A percentile compares a stretch with the other conserved stretches of the same genome.
phyloP scores from a whole-genome alignment of 2,797 vertebrate species.

The Triplophysa yarkandensis region DNA sequence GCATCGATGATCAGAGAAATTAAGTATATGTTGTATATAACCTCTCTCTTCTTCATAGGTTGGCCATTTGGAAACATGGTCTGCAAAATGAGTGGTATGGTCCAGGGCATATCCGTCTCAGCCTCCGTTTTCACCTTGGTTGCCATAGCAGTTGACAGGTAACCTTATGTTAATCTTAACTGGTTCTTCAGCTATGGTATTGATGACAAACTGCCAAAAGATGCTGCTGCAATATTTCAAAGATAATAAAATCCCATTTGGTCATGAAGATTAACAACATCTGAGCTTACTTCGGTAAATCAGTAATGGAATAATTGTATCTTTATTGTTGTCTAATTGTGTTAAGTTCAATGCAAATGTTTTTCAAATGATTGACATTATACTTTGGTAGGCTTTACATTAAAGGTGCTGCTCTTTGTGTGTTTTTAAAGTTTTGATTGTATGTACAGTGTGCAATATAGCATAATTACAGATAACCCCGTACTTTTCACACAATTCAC shows the following conservation, averaged over 20 bases:
- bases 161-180: conserved; percentile 46
- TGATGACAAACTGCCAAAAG: not conserved
- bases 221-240: not conserved
- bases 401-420: too few relatives aligned
- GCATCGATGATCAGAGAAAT: not conserved
- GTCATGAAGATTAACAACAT: not conserved
- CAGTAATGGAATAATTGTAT: not conserved
- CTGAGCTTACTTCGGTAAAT: not conserved
- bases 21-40: conserved; percentile 3
- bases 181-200: not conserved
- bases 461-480: too few relatives aligned
- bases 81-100: conserved; percentile 88
- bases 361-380: not conserved
- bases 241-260: not conserved
- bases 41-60: conserved; percentile 63
- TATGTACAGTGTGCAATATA: too few relatives aligned
- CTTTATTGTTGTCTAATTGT: not conserved
- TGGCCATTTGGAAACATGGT: conserved; percentile 82
- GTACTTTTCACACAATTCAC: too few relatives aligned
- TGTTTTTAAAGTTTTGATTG: too few relatives aligned
- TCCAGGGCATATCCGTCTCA: conserved; percentile 91
- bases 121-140: conserved; percentile 93
- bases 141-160: conserved; percentile 92
- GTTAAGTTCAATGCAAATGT: not conserved
- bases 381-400: too few relatives aligned